Base-by-base conservation (phyloP, 2,888 invertebrate species). In the Cyclophora albipunctata region DNA sequence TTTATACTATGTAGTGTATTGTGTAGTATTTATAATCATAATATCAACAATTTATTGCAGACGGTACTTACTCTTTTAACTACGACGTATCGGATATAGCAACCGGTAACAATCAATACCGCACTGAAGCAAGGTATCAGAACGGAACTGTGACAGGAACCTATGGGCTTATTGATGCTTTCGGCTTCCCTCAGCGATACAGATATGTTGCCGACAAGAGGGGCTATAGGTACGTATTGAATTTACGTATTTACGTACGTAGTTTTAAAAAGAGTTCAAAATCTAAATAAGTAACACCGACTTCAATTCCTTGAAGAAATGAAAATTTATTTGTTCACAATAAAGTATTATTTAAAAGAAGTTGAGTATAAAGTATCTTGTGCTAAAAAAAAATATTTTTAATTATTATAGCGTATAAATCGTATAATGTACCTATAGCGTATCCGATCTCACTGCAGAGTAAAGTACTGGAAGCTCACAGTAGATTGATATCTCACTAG, bases 101-200 rank as follows among this genome's bases (percentile, higher is more conserved):
- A 4, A 91, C 90, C 3, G 91, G 92, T 6, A 94, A 94, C 63
- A 84, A 90, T 4, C 95, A 95, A 69, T 95, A 92, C 67, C 86
- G 94, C 3, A 91, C 91, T 47, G 95, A 95, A 69, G 92, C 93
- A 60, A 87, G 92, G 40, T 91, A 90, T 55, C 75, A 90, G 0
- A 94, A 95, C 72, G 94, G 94, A 33, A 93, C 93, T 3, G 91
- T 94, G 0, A 83, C 88, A 0, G 95, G 95, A 3, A 92, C 91
- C 59, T 95, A 93, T 68, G 95, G 95, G 0, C 92, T 92, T 66
- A 73, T 93, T 3, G 91, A 92, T 50, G 90, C 93, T 0, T 89
- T 91, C 61, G 93, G 93, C 1, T 86, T 76, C 46, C 81, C 92
- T 0, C 90, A 90, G 50, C 79, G 91, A 5, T 92, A 91, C 40